A percentile compares a stretch with the other conserved stretches of the same genome.
Evolutionary conservation across 2,888 invertebrate species (phyloP).

Genomic region (Trichopria drosophilae): DNA sequence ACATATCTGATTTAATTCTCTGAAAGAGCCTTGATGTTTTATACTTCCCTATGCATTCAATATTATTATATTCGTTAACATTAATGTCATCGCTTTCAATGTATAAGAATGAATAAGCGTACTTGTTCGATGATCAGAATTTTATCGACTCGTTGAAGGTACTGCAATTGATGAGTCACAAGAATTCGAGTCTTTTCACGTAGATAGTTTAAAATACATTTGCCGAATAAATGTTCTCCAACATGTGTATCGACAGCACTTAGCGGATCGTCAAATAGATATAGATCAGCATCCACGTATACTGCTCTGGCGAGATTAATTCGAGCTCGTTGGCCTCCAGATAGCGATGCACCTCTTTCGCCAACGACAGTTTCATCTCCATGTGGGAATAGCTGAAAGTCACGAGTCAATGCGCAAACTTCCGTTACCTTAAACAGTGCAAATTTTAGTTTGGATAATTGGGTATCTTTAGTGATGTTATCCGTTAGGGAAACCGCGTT

Average conservation of each 20-base stretch:
- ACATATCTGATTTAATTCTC: constrained; percentile 48
- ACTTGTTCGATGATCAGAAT: constrained; percentile 57
- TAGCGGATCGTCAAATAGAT: constrained; percentile 79
- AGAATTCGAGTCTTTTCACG: constrained; percentile 64
- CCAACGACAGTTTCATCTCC: constrained; percentile 81
- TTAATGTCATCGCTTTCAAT: no score
- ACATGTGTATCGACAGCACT: constrained; percentile 82
- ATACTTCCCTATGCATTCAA: constrained; percentile 43
- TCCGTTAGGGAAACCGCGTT: no score
- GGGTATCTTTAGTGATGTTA: no score
- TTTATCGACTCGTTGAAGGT: constrained; percentile 60
- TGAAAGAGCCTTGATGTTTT: constrained; percentile 51
- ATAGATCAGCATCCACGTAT: constrained; percentile 77
- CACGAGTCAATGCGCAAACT: constrained; percentile 68
- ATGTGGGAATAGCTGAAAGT: constrained; percentile 74
- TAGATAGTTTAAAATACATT: constrained; percentile 69
- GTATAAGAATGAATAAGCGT: constrained; percentile 31
- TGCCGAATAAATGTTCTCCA: constrained; percentile 72
- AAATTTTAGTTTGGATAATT: no score
- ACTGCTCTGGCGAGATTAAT: constrained; percentile 78
- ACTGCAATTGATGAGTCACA: constrained; percentile 74
- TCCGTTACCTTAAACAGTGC: constrained; percentile 61
- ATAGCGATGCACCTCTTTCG: constrained; percentile 78
- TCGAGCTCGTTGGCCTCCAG: constrained; percentile 83
- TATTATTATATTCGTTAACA: no score